These are phyloP conservation scores for Meda fulgida DNA, from an alignment of 2,797 vertebrate species.

Conservation along the genomic window DNA sequence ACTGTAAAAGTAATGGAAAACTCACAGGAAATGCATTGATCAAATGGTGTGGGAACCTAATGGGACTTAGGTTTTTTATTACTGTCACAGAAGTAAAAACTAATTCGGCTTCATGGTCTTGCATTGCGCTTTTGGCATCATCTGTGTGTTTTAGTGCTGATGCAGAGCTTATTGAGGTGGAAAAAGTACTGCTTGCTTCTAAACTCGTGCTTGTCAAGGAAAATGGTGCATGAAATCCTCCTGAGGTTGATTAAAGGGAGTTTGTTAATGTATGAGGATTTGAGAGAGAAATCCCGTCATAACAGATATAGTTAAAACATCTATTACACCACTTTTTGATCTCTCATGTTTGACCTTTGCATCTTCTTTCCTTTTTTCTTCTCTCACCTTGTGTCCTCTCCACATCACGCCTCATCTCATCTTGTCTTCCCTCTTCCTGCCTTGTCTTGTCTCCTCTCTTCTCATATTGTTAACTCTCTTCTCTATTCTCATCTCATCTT, in stretches of 20 bases:
- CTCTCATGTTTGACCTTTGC: background rate
- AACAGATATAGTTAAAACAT: constrained; percentile 9
- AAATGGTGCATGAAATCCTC: constrained; percentile 53
- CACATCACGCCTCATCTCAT: background rate
- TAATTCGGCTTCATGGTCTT: constrained; percentile 12
- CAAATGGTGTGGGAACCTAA: background rate
- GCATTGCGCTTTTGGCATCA: constrained; percentile 10
- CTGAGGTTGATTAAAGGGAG: constrained; percentile 49
- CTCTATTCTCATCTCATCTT: background rate
- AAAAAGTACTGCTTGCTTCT: constrained; percentile 40
- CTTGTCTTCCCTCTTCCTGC: background rate
- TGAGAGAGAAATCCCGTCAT: constrained; percentile 21
- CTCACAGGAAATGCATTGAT: background rate
- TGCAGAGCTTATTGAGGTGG: constrained; percentile 47
- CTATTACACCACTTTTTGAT: constrained; percentile 3
- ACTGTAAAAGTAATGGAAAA: background rate
- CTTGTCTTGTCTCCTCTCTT: background rate
- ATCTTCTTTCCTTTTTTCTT: background rate
- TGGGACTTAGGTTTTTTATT: constrained; percentile 1
- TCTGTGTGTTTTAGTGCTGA: constrained; percentile 33
- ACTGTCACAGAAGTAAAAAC: constrained; percentile 27
- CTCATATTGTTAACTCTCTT: background rate
- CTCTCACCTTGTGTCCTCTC: background rate
- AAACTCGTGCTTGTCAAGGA: constrained; percentile 51
- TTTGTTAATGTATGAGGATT: constrained; percentile 45